Base-by-base conservation (phyloP, 2,113 vertebrate species). In the Ptyas mucosa region DNA sequence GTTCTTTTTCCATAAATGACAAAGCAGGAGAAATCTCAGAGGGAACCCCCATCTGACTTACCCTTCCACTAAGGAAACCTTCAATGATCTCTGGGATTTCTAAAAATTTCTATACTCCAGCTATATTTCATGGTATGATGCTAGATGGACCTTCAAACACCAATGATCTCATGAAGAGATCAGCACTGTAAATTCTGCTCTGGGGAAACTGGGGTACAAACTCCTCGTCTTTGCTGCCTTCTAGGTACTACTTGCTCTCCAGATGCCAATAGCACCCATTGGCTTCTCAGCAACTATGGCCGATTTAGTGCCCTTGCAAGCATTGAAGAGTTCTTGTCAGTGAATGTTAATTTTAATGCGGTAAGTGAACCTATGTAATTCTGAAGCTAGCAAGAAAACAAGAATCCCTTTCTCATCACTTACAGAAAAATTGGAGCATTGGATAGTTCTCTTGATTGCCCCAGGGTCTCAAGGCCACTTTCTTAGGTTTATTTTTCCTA, bases 231-330 rank as follows among this genome's bases (percentile, higher is more conserved):
- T 29, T 53, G 34, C 9, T 39, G 1, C 1, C 0, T 91, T 91
- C 12, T 69, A 95, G 95, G 95, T 14, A 64, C 21, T 39, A 93
- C 93, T 1, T 96, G 96, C 11, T 64, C 90, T 39, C 90, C 94
- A 26, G 89, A 61, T 0, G 34, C 89, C 14, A 94, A 64, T 52
- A 95, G 95, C 91, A 94, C 91, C 88, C 57, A 64, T 1, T 96
- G 95, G 95, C 85, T 96, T 12, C 18, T 34, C 34, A 46, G 1
- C 23, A 95, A 91, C 86, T 95, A 92, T 1, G 89, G 94, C 53
- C 9, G 0, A 1, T 96, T 95, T 55, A 57, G 53, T 0, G 43
- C 1, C 24, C 57, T 85, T 0, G 93, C 88, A 57, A 92, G 46
- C 4, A n/a, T 95, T 18, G 18, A 5, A 0, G 95, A 95, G 54